Evolutionary conservation across 2,113 vertebrate genomes (phyloP).

Genomic region (Antechinus stuartii): DNA sequence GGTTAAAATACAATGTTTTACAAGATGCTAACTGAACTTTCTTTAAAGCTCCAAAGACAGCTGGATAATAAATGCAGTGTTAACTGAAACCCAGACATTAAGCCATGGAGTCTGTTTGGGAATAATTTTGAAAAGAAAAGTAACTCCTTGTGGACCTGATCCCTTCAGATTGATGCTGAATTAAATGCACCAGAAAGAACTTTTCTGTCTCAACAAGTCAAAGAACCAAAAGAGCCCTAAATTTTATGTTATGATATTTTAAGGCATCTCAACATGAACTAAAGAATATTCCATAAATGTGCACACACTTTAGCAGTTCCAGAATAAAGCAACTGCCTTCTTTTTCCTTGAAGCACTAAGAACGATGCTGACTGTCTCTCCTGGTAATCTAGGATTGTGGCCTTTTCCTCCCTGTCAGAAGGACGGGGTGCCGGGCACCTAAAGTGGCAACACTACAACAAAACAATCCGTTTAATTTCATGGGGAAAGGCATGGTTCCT

Average conservation of each 20-base stretch:
- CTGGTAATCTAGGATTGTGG: not conserved
- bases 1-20: not conserved
- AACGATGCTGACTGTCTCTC: not conserved
- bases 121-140: too few relatives aligned
- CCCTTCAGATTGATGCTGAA: not conserved
- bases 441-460: not conserved
- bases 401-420: not conserved
- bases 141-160: too few relatives aligned
- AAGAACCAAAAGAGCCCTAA: not conserved
- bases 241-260: not conserved
- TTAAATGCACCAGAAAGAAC: not conserved
- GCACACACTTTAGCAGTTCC: not conserved
- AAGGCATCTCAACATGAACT: not conserved
- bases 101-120: not conserved
- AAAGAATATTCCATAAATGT: not conserved
- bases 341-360: not conserved
- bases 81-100: not conserved
- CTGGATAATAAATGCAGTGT: not conserved
- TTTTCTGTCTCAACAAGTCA: not conserved
- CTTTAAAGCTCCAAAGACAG: not conserved
- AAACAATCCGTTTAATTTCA: not conserved
- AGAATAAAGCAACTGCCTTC: not conserved
- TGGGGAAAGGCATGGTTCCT: not conserved
- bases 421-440: not conserved
- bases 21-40: not conserved